phyloP scores from a whole-genome alignment of 2,888 invertebrate species.

The Limnephilus marmoratus region DNA sequence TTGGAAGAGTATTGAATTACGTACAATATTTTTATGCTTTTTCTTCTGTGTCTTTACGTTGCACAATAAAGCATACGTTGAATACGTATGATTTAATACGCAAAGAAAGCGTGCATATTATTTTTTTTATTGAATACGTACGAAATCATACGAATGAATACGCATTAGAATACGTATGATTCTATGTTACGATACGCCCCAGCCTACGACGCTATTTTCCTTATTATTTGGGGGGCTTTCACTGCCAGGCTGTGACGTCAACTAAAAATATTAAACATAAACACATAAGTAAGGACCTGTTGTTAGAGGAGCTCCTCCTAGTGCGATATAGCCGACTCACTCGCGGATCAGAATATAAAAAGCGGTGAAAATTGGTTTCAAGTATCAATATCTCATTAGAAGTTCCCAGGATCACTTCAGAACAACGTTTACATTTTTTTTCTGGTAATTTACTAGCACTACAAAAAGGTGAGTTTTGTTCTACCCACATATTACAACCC shows the following conservation, averaged over 20 bases:
- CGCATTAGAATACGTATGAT: no score
- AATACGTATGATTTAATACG: no score
- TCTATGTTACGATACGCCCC: no score
- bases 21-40: no score
- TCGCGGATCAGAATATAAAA: background rate
- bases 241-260: background rate
- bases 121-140: no score
- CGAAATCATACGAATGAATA: no score
- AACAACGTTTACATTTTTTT: background rate
- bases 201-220: background rate
- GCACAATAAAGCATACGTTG: no score
- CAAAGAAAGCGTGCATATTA: no score
- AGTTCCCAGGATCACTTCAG: background rate
- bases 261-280: background rate
- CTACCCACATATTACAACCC: background rate
- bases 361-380: background rate
- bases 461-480: background rate
- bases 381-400: background rate
- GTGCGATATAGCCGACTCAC: background rate
- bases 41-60: no score
- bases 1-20: no score
- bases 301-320: background rate
- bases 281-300: background rate
- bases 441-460: background rate
- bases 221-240: background rate